phyloP scores from a whole-genome alignment of 2,113 vertebrate species.

The Leiothrix lutea region DNA sequence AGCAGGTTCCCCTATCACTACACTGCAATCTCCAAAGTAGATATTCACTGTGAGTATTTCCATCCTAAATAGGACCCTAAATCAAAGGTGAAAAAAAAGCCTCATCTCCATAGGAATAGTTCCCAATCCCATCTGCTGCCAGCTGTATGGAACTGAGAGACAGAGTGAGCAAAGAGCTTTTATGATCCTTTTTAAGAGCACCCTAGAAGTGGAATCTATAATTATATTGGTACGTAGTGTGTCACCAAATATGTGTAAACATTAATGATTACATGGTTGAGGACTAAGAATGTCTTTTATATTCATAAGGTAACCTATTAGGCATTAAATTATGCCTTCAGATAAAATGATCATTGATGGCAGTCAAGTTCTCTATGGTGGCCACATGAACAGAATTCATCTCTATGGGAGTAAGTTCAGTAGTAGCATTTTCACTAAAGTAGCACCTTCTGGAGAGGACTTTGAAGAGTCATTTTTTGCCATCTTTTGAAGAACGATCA shows the following conservation, averaged over 20 bases:
- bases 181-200: constrained; percentile 41
- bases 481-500: constrained; percentile 49
- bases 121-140: neutral
- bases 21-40: constrained; percentile 1
- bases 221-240: constrained; percentile 40
- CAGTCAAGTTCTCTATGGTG: constrained; percentile 21
- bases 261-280: constrained; percentile 32
- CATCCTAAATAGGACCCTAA: constrained; percentile 5
- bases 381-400: constrained; percentile 30
- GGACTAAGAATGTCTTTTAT: constrained; percentile 29
- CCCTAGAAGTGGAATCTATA: constrained; percentile 32
- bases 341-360: constrained; percentile 33
- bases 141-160: neutral
- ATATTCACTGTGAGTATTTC: neutral
- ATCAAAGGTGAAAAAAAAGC: constrained; percentile 20
- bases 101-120: neutral
- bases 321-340: constrained; percentile 37
- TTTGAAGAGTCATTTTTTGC: constrained; percentile 48
- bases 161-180: constrained; percentile 38
- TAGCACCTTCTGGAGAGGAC: constrained; percentile 37
- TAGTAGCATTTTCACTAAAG: constrained; percentile 39
- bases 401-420: constrained; percentile 33
- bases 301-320: constrained; percentile 33
- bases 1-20: neutral
- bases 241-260: constrained; percentile 52